Base-by-base conservation (phyloP, 2,797 vertebrate species). In the Xenentodon cancila region DNA sequence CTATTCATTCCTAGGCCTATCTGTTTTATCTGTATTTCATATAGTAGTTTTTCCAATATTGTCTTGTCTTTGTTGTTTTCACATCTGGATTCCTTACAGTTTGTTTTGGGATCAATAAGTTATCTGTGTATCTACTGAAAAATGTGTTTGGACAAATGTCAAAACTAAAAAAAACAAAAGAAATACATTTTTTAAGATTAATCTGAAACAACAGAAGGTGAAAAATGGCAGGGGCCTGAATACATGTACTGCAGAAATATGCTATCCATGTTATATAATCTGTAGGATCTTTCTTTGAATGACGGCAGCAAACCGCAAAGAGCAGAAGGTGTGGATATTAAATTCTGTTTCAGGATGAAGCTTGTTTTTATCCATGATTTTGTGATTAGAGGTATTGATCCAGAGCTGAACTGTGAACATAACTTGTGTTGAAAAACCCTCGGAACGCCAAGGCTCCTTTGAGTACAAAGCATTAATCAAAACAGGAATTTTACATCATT, bases 401-500 rank as follows among this genome's bases (percentile, higher is more conserved):
- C 22, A 59, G 9, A 48, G 22, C 20, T 7, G 22, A 53, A 30
- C 44, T 11, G 5, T 54, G 20, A 57, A 63, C 11, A 30, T 3
- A 64, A 54, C 27, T 25, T 32, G 17, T 16, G 15, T 20, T 70
- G 44, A 72, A 67, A 64, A 53, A 50, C 57, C 46, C 11, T 22
- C 18, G 16, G 17, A 17, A 6, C 0, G 59, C 44, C 46, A 68
- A 56, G n/a, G 46, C 25, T 42, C 11, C 15, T 0, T 32, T 65
- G 37, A 22, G 21, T 60, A 70, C 43, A 70, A 70, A 59, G 7
- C 34, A 30, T 51, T 51, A 53, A 73, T 77, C 59, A 84, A 61
- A 67, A 43, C 9, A 64, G 52, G 55, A 65, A 72, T 65, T 60
- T 75, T n/a, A 43, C 20, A 45, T 56, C 59, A 45, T 34, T 75